Conservation (phyloP, 2,888 invertebrate species). For the Chrysodeixis includens region DNA sequence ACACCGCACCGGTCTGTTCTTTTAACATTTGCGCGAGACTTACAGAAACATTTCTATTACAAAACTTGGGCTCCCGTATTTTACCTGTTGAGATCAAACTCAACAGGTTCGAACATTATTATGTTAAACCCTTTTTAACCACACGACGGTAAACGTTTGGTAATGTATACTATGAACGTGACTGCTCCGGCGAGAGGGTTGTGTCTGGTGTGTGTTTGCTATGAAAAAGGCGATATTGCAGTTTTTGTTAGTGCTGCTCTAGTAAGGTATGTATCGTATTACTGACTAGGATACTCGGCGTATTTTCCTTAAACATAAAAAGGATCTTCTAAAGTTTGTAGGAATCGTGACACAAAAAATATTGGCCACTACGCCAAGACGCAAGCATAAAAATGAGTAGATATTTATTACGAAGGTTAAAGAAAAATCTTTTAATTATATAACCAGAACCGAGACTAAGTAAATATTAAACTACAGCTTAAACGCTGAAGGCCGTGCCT, state of each 20-base stretch:
- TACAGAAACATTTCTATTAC: not conserved
- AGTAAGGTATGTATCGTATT: too few species aligned
- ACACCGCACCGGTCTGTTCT: too few species aligned
- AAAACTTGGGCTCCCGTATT: not conserved
- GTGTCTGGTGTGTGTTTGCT: not conserved
- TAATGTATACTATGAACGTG: conserved; percentile 1
- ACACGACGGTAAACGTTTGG: not conserved
- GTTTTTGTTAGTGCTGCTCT: too few species aligned
- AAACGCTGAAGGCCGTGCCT: not conserved
- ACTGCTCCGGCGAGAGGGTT: not conserved
- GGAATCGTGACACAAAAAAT: too few species aligned
- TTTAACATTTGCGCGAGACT: not conserved
- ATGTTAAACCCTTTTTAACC: not conserved
- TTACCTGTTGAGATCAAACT: conserved; percentile 5
- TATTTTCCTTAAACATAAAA: too few species aligned
- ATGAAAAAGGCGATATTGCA: not conserved
- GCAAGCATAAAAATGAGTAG: too few species aligned
- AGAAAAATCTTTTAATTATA: too few species aligned
- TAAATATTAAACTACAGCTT: not conserved
- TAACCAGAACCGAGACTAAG: too few species aligned
- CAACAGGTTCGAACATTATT: conserved; percentile 6
- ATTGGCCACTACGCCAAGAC: too few species aligned
- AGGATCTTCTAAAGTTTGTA: too few species aligned
- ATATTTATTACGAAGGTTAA: too few species aligned
- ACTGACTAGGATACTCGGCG: too few species aligned